Conservation (phyloP, 2,888 invertebrate species). For the Thymelicus acteon region DNA sequence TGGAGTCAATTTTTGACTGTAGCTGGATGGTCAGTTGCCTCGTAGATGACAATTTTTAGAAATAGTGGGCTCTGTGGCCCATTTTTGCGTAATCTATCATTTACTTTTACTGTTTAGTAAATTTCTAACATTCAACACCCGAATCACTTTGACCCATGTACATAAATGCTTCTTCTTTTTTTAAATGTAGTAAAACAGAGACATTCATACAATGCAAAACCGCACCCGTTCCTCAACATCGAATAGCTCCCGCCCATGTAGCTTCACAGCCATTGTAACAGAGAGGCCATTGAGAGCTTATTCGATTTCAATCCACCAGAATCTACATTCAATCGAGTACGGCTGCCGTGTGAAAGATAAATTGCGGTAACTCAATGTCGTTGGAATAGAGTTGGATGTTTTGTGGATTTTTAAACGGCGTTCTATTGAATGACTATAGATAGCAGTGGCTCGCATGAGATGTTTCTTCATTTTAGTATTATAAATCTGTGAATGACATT, state of each 20-base stretch:
- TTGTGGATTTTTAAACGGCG: neutral
- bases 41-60: too few species aligned
- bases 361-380: neutral
- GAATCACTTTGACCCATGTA: too few species aligned
- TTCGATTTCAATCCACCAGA: conserved; percentile 18
- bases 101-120: too few species aligned
- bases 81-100: too few species aligned
- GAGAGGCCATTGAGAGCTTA: conserved; percentile 17
- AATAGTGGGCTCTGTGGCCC: too few species aligned
- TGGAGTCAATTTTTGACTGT: too few species aligned
- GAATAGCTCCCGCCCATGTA: conserved; percentile 5
- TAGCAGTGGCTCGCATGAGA: neutral
- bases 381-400: conserved; percentile 2
- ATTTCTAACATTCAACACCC: too few species aligned
- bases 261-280: conserved; percentile 19
- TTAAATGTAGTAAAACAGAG: conserved; percentile 1
- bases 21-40: too few species aligned
- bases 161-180: neutral
- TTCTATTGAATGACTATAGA: neutral
- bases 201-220: conserved; percentile 1
- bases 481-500: neutral
- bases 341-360: neutral
- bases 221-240: conserved; percentile 15
- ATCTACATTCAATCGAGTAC: conserved; percentile 9
- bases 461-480: neutral